Conservation (phyloP, 2,113 vertebrate genomes). For the Corythoichthys intestinalis region DNA sequence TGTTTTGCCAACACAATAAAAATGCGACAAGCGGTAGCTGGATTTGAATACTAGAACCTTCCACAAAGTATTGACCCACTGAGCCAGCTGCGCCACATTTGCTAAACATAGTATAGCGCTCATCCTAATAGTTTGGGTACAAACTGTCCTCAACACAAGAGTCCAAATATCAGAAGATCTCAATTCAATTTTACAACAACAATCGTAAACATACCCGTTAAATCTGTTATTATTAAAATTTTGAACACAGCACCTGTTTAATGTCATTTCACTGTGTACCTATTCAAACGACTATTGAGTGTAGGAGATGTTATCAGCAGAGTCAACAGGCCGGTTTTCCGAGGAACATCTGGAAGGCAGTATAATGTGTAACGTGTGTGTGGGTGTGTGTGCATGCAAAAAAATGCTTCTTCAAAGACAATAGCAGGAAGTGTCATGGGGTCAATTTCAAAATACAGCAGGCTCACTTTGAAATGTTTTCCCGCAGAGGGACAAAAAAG, state of each 20-base stretch:
- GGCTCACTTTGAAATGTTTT: neutral
- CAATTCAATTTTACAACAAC: neutral
- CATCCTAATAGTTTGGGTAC: neutral
- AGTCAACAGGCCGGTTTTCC: neutral
- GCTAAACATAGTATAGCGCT: too few relatives aligned
- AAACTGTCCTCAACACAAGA: neutral
- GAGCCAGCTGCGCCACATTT: too few relatives aligned
- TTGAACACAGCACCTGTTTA: neutral
- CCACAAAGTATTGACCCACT: too few relatives aligned
- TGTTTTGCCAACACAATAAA: too few relatives aligned
- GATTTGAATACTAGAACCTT: too few relatives aligned
- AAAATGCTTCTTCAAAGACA: neutral
- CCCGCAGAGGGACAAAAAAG: neutral
- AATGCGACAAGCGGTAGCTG: too few relatives aligned
- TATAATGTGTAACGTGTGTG: neutral
- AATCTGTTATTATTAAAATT: neutral
- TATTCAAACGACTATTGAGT: neutral
- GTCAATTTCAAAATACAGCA: neutral
- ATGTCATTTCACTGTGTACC: neutral
- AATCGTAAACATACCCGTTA: neutral
- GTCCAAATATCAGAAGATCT: neutral
- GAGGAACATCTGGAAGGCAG: neutral
- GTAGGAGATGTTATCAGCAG: neutral
- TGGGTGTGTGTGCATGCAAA: neutral
- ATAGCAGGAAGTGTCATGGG: constrained; percentile 5